phyloP scores from a whole-genome alignment of 2,113 vertebrate species.

The Pelodiscus sinensis region DNA sequence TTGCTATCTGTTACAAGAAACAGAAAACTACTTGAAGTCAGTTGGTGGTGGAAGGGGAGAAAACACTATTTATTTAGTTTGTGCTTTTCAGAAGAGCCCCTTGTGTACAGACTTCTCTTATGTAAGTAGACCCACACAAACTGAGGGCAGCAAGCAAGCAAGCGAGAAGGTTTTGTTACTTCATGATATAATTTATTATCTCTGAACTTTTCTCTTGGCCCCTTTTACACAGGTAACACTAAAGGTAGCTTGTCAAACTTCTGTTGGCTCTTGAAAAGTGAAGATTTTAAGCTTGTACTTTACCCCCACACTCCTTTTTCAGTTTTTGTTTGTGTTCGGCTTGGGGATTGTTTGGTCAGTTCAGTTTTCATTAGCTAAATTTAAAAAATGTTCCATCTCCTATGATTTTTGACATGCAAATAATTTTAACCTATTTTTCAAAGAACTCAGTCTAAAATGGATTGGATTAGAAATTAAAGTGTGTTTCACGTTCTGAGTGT shows the following conservation, averaged over 20 bases:
- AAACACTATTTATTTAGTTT: background rate
- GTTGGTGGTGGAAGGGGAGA: background rate
- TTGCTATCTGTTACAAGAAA: background rate
- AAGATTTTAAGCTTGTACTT: constrained; percentile 23
- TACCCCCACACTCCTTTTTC: background rate
- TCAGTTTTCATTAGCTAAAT: background rate
- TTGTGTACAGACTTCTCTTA: background rate
- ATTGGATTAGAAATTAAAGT: background rate
- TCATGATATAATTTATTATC: background rate
- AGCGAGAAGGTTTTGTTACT: background rate
- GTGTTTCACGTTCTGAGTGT: constrained; percentile 45
- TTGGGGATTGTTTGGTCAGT: background rate
- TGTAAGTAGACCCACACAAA: background rate
- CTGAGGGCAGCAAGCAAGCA: background rate
- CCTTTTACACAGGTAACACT: fast-evolving
- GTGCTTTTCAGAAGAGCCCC: background rate
- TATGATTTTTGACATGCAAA: background rate
- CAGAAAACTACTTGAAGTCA: background rate
- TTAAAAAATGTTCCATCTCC: background rate
- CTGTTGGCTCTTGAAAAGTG: background rate
- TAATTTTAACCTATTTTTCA: background rate
- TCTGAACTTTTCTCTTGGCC: background rate
- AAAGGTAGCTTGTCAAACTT: background rate
- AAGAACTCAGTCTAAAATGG: background rate
- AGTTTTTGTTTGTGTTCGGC: background rate